Base-by-base conservation (phyloP, 1,140 invertebrate genomes). In the Metaphire vulgaris region DNA sequence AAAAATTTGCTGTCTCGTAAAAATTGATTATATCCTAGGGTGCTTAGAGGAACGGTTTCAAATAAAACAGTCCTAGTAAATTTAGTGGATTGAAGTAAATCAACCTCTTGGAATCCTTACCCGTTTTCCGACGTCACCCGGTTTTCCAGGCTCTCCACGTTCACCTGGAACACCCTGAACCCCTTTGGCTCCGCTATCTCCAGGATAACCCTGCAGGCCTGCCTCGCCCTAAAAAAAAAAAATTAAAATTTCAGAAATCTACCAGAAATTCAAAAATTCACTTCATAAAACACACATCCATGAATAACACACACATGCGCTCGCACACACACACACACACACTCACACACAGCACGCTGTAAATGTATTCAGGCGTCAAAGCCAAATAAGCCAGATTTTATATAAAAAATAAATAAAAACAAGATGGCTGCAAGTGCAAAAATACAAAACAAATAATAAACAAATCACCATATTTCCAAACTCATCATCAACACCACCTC, bases 171-270 rank as follows among this genome's bases (percentile, higher is more conserved):
- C 31, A 0, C 72, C 72, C 56, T 32, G 72, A 12, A 41, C 33
- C 31, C 72, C 72, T 26, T 73, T 73, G 33, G 72, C 26, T 1
- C 72, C 72, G n/a, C 28, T 34, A 16, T 90, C 89, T 75, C 91
- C 91, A 26, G 86, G 84, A 75, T 85, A 80, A 15, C 90, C 90
- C 67, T 85, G 85, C 66, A 85, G 83, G 66, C 89, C 90, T 65
- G 86, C 81, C 29, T 83, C 76, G 68, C 92, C 92, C 41, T 56
- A 12, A 6, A 56, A n/a, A n/a, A n/a, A n/a, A n/a, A n/a, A n/a
- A n/a, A n/a, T n/a, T n/a, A n/a, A n/a, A n/a, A n/a, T n/a, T n/a
- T n/a, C n/a, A n/a, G n/a, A n/a, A n/a, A n/a, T n/a, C n/a, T n/a
- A n/a, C n/a, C n/a, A n/a, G n/a, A n/a, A n/a, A n/a, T n/a, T n/a